Base-by-base conservation (phyloP, 2,113 vertebrate species). In the Syngnathus typhle region DNA sequence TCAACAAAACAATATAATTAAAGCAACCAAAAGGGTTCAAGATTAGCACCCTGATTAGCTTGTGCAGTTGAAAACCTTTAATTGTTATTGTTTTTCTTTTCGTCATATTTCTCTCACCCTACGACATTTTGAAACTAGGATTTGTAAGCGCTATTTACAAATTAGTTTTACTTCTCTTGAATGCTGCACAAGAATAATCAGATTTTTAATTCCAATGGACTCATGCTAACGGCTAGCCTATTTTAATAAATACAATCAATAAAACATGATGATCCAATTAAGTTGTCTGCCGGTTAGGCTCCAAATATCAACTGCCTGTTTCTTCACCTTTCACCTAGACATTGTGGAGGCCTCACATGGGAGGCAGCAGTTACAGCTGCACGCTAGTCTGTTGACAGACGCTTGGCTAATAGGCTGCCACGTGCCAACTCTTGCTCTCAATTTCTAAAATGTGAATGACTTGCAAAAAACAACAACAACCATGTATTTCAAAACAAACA, bases 241-340 rank as follows among this genome's bases (percentile, higher is more conserved):
- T 3, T 4, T 4, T 11, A 46, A 46, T 4, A 4, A 46, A 46
- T 46, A 46, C 51, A 54, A 54, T 55, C 5, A 55, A 55, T 55
- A 55, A 21, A 56, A 56, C 11, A 15, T 56, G 18, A 10, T 32
- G 27, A 32, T 32, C 27, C 27, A 32, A 32, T 32, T 32, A 32
- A 54, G 19, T 23, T 51, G 16, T 32, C 23, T 44, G 10, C 52
- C n/a, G 16, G 41, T 21, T 21, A 54, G 19, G n/a, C n/a, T 11
- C 21, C 51, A 23, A n/a, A 54, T 54, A 11, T 23, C 0, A 46
- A 44, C 56, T 64, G 46, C 46, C 41, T 32, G 36, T 69, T 64
- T 59, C 37, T 49, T 52, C 39, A 51, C 43, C 19, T 37, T 52
- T 64, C 32, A 65, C 41, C 70, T 44, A 62, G 60, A 51, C 71